Evolutionary conservation across 2,797 vertebrate genomes (phyloP), one percentile per base, ranked within the genome.

Genomic region (Mormyrops attenuatus): DNA sequence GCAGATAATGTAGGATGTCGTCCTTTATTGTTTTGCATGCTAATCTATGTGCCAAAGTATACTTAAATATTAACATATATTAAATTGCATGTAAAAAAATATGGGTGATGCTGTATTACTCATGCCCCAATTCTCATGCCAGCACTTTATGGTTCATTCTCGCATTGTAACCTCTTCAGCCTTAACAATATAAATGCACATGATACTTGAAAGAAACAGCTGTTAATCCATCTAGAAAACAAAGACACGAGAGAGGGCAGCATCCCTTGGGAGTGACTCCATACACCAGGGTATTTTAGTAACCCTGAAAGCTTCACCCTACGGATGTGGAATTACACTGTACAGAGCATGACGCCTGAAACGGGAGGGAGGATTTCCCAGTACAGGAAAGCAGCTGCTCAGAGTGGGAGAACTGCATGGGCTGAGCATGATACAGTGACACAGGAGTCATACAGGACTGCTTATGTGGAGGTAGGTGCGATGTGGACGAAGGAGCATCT

Each of bases 41-140:
- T 80, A 80, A 41, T 80, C 73, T 20, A 3, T 38, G 34, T 80
- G 34, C 73, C 41, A 41, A 80, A 20, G 73, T 44, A 44, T 80
- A 44, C 34, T 80, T 44, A 80, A 80, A 80, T 80, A 73, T 73
- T 73, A 80, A 80, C 34, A 80, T 41, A 80, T 80, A 80, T 80
- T 80, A 80, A 80, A 80, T 44, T 41, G 73, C 73, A 80, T 80
- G 73, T 80, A 20, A 80, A 80, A 73, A 80, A 38, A 80, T 80
- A 44, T 80, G 38, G 73, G 5, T 44, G 73, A 80, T 80, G 73
- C 73, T 80, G 73, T 80, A 44, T 80, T 80, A 44, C 5, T 80
- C 73, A 8, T 44, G 69, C 15, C 17, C 5, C 2, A 41, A 17
- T 41, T 20, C 4, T 77, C 69, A 80, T 80, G 73, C 17, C 41